Evolutionary conservation across 1,140 invertebrate genomes (phyloP).

Genomic region (Brachionus rotundiformis): DNA sequence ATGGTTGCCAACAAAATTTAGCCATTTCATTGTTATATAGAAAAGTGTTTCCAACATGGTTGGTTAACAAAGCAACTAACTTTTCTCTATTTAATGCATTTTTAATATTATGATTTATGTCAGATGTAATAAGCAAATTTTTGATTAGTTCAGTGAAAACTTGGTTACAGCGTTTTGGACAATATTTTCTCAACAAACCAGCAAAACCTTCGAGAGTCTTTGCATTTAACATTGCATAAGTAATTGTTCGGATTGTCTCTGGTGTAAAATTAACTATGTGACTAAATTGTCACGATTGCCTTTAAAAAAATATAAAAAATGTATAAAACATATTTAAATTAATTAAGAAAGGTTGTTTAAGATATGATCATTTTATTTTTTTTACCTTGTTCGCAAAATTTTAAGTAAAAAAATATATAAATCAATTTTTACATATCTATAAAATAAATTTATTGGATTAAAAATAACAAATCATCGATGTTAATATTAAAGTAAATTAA

Average conservation of each 20-base stretch:
- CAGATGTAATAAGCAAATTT: background rate
- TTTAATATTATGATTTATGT: background rate
- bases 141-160: slow-evolving; percentile 34
- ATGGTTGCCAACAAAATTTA: slow-evolving; percentile 36
- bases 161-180: slow-evolving; percentile 18
- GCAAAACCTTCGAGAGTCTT: slow-evolving; percentile 32
- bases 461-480: background rate
- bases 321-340: background rate
- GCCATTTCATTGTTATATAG: slow-evolving; percentile 35
- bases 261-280: slow-evolving; percentile 34
- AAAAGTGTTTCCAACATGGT: background rate
- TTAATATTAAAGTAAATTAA: background rate
- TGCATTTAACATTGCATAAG: slow-evolving; percentile 21
- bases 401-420: background rate
- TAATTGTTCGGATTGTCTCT: slow-evolving; percentile 14
- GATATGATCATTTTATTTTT: background rate
- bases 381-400: background rate
- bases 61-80: slow-evolving; percentile 25
- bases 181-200: slow-evolving; percentile 43
- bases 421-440: background rate
- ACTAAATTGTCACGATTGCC: slow-evolving; percentile 27
- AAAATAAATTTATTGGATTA: background rate
- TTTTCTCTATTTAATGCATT: slow-evolving; percentile 13
- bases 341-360: background rate
- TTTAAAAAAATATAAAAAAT: slow-evolving; percentile 5